Evolutionary conservation across 2,797 vertebrate genomes (phyloP).

Genomic region (Takifugu rubripes): DNA sequence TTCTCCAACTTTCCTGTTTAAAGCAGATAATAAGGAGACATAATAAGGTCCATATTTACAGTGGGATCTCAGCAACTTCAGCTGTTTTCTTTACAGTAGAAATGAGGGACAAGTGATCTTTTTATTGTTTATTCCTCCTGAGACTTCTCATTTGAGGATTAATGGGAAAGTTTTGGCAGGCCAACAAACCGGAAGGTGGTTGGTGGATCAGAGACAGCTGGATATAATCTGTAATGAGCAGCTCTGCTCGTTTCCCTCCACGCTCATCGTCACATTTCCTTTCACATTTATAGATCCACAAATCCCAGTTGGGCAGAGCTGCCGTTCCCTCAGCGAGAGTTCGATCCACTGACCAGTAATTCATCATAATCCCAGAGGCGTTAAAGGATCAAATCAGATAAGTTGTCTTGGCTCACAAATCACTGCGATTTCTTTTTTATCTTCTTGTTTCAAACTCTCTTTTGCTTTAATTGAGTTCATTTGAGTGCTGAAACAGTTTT

Average conservation of each 20-base stretch:
- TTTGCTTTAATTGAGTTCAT: no score
- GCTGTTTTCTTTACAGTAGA: not conserved
- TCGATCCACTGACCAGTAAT: constrained; percentile 14
- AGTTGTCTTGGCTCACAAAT: not conserved
- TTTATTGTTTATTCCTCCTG: not conserved
- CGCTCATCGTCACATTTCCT: constrained; percentile 25
- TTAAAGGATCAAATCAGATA: constrained; percentile 9
- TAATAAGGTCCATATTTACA: no score
- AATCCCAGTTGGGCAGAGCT: constrained; percentile 13
- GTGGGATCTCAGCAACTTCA: not conserved
- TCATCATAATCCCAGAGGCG: constrained; percentile 17
- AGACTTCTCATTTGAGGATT: constrained; percentile 24
- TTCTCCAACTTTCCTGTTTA: no score
- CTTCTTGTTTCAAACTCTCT: no score
- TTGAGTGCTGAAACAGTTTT: no score
- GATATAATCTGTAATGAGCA: constrained; percentile 37
- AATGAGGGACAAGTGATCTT: not conserved
- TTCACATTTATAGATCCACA: constrained; percentile 18
- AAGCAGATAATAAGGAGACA: no score
- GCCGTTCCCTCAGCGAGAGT: constrained; percentile 1
- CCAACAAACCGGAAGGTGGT: constrained; percentile 33
- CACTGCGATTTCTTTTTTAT: not conserved
- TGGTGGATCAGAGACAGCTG: constrained; percentile 21
- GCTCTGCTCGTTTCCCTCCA: not conserved
- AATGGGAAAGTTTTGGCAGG: constrained; percentile 16